Conservation (phyloP, 2,888 invertebrate genomes). For the Molorchus minor region DNA sequence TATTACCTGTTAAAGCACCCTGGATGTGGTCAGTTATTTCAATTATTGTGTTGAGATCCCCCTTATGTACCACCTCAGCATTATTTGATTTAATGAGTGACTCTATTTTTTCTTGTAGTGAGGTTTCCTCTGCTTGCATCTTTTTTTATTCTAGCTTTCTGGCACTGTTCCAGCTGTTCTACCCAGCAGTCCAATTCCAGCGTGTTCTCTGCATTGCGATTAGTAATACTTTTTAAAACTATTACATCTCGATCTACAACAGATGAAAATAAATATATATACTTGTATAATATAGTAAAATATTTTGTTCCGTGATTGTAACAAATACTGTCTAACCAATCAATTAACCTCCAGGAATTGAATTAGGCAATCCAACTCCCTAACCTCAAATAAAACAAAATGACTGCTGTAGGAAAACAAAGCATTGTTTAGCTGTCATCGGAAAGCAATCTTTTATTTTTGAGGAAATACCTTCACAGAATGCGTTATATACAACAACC, state of each 20-base stretch:
- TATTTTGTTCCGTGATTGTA: too few species aligned
- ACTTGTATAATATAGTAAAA: too few species aligned
- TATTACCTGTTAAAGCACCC: constrained; percentile 40
- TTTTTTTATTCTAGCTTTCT: constrained; percentile 63
- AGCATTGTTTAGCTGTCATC: too few species aligned
- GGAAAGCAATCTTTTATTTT: too few species aligned
- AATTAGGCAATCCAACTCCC: too few species aligned
- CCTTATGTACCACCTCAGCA: constrained; percentile 73
- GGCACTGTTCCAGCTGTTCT: constrained; percentile 71
- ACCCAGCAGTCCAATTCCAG: constrained; percentile 77
- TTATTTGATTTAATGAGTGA: constrained; percentile 67
- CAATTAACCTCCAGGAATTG: too few species aligned
- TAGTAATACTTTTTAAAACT: constrained; percentile 54
- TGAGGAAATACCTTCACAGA: too few species aligned
- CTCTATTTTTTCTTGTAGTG: constrained; percentile 61
- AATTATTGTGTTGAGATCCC: constrained; percentile 72
- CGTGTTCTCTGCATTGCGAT: constrained; percentile 55
- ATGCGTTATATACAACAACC: too few species aligned
- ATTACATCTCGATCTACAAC: constrained; percentile 57
- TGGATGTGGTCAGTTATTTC: constrained; percentile 61
- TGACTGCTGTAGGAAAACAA: too few species aligned
- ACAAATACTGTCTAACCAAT: too few species aligned
- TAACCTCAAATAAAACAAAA: too few species aligned
- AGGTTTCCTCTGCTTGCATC: constrained; percentile 74
- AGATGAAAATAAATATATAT: constrained; percentile 5